Percentiles rank a stretch among this genome's conserved stretches.
Evolutionary conservation across 2,113 vertebrate species (phyloP).

Genomic region (Epinephelus fuscoguttatus): DNA sequence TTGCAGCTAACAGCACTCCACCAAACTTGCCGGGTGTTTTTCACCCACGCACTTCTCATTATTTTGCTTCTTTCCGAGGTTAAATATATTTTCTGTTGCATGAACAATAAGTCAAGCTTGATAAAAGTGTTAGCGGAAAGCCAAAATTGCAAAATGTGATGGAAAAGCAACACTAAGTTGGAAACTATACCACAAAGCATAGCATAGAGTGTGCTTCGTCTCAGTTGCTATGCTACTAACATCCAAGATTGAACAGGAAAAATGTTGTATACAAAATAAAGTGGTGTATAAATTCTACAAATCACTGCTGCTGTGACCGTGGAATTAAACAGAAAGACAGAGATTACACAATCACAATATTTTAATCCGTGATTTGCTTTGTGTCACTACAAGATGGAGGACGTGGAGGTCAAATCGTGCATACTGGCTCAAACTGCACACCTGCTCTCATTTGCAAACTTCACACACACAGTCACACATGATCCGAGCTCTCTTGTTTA

Average conservation of each 20-base stretch:
- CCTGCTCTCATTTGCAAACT: conserved; percentile 14
- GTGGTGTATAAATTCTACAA: not conserved
- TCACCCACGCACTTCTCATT: conserved; percentile 23
- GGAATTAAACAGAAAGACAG: conserved; percentile 5
- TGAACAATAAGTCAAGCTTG: conserved; percentile 14
- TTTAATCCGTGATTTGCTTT: conserved; percentile 26
- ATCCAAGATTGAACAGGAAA: not conserved
- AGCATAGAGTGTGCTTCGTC: conserved; percentile 5
- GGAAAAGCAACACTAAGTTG: not conserved
- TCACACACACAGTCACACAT: conserved; percentile 25
- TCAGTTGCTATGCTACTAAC: conserved; percentile 60
- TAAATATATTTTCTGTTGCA: conserved; percentile 32
- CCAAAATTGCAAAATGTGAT: conserved; percentile 5
- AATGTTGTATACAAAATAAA: conserved; percentile 14
- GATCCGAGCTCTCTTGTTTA: conserved; percentile 65
- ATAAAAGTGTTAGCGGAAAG: conserved; percentile 24
- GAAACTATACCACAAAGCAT: conserved; percentile 18
- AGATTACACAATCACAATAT: conserved; percentile 11
- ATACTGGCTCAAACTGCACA: conserved; percentile 20
- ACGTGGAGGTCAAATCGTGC: conserved; percentile 31
- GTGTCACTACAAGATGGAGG: conserved; percentile 48
- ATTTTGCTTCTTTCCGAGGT: conserved; percentile 19
- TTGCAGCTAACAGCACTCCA: conserved; percentile 46
- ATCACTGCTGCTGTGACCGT: not conserved
- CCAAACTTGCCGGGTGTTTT: conserved; percentile 37